Base-by-base conservation (phyloP, 2,888 invertebrate species). In the Thecocarcelia acutangulata region DNA sequence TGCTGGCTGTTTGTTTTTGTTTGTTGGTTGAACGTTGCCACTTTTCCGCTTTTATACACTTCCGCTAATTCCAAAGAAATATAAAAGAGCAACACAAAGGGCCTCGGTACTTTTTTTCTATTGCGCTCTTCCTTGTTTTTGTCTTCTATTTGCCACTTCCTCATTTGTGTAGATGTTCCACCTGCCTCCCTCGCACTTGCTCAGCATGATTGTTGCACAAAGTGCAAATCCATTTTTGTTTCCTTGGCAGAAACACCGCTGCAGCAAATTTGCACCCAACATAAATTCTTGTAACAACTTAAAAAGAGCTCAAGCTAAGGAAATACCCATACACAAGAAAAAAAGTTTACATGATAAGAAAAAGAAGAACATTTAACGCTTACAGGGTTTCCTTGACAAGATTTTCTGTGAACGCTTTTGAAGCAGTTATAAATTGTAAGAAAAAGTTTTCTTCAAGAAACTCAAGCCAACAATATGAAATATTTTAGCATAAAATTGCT, bases 181-280 rank as follows among this genome's bases (percentile, higher is more conserved):
- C 37, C 21, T 48, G 46, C 52, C 28, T 15, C 54, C 28, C 28
- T 17, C 33, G 4, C 11, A 6, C 17, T 58, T 58, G 37, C 33
- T 59, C 54, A 46, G 54, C 66, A 66, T 52, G 59, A 73, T 79
- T 79, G 78, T 79, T 79, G 78, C 78, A 79, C 78, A 79, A 73
- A 79, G 78, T 79, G 72, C 72, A 73, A 73, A 79, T 73, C 78
- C 59, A 73, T 73, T 66, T 66, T 59, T 52, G 59, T 73, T 79
- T 73, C 66, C 78, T 52, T 73, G 66, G 72, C 63, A 70, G 77
- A 48, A 61, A 42, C 52, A 46, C 44, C 17, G 33, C 13, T 40
- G n/a, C 28, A 42, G 12, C 42, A 28, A 24, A 15, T 8, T 46
- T 21, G 21, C 15, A 54, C 13, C 59, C 33, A 37, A 9, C 28